phyloP scores from a whole-genome alignment of 2,113 vertebrate species.

The Eurystomus gularis region DNA sequence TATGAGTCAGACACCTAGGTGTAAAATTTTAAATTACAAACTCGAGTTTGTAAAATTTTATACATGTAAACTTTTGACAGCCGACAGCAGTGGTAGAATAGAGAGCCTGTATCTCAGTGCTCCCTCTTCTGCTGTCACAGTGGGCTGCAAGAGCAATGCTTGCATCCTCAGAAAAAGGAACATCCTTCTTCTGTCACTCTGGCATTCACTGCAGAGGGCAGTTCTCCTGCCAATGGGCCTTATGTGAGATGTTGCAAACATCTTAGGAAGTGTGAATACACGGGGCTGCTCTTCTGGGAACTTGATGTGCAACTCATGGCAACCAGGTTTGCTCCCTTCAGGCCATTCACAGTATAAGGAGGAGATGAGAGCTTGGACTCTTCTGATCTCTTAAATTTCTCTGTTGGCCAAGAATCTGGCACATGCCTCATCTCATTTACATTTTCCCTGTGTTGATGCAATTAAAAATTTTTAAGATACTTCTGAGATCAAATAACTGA shows the following conservation, averaged over 20 bases:
- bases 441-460: not conserved
- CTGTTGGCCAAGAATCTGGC: not conserved
- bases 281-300: not conserved
- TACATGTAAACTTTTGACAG: not conserved
- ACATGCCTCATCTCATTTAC: not conserved
- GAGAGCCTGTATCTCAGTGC: not conserved
- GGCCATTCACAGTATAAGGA: not conserved
- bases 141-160: not conserved
- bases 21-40: slow-evolving; percentile 26
- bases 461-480: not conserved
- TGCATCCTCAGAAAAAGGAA: not conserved
- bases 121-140: not conserved
- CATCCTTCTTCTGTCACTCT: not conserved
- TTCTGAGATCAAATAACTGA: not conserved
- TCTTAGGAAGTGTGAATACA: not conserved
- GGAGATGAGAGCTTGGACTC: not conserved
- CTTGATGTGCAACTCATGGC: not conserved
- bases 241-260: not conserved
- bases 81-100: not conserved
- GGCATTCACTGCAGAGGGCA: not conserved
- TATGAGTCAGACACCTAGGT: slow-evolving; percentile 23
- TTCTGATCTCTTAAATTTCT: not conserved
- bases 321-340: not conserved
- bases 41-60: slow-evolving; percentile 12
- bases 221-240: not conserved